These are phyloP conservation scores for Hypsopygia costalis DNA, from an alignment of 2,888 invertebrate genomes.

Conservation along the genomic window DNA sequence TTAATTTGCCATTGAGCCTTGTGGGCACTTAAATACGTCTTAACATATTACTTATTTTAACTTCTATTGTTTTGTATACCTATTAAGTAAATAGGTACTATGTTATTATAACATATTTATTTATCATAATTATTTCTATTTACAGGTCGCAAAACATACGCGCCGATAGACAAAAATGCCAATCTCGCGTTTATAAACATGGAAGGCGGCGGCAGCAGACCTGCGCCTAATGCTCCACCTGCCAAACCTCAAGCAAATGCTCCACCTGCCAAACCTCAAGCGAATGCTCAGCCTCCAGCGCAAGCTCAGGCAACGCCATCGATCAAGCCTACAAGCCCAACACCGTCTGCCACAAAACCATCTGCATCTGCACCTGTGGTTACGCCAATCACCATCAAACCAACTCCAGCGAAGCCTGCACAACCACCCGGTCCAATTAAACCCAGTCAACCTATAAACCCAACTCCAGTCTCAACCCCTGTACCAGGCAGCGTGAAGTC, in stretches of 20 bases:
- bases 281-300: not conserved
- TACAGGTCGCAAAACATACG: slow-evolving; percentile 52
- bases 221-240: slow-evolving; percentile 18
- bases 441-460: slow-evolving; percentile 46
- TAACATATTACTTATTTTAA: too few relatives aligned
- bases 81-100: too few relatives aligned
- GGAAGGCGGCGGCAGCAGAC: slow-evolving; percentile 50
- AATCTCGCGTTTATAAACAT: slow-evolving; percentile 70
- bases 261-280: slow-evolving; percentile 18
- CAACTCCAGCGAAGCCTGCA: slow-evolving; percentile 20
- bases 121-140: too few relatives aligned
- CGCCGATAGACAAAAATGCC: slow-evolving; percentile 62
- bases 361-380: slow-evolving; percentile 1
- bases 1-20: too few relatives aligned
- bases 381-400: not conserved
- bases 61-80: too few relatives aligned
- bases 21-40: too few relatives aligned
- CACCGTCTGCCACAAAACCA: not conserved
- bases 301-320: slow-evolving; percentile 18
- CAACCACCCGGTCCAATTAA: slow-evolving; percentile 15
- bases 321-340: slow-evolving; percentile 8
- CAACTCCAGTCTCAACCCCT: slow-evolving; percentile 55
- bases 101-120: too few relatives aligned
- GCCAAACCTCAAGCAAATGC: slow-evolving; percentile 18
- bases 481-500: slow-evolving; percentile 64